These are phyloP conservation scores for Molossus alvarezi DNA, from an alignment of 2,797 vertebrate genomes.

Conservation along the genomic window DNA sequence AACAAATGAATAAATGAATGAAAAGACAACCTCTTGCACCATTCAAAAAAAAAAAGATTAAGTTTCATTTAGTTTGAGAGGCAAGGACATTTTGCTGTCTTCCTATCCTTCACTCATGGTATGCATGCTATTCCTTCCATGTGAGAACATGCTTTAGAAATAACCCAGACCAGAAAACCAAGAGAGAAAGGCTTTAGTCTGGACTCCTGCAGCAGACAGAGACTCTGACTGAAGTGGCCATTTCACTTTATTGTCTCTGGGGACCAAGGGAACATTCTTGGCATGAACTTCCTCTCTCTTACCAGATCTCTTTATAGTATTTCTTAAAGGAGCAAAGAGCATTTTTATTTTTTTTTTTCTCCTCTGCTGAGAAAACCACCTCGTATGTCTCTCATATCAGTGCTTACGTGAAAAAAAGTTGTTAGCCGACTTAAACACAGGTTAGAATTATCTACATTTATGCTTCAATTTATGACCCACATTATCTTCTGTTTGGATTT, in stretches of 20 bases:
- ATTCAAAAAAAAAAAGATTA: background rate
- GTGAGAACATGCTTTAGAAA: background rate
- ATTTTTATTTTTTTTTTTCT: background rate
- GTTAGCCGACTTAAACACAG: slow-evolving; percentile 29
- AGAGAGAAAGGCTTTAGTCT: background rate
- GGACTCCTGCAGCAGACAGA: background rate
- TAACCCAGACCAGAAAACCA: slow-evolving; percentile 49
- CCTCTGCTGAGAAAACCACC: background rate
- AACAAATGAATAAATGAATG: slow-evolving; percentile 35
- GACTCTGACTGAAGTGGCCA: background rate
- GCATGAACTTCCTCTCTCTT: background rate
- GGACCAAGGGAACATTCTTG: background rate
- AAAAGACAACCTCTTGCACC: slow-evolving; percentile 17
- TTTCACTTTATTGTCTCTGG: slow-evolving; percentile 47
- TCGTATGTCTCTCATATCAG: background rate
- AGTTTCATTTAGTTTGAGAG: background rate
- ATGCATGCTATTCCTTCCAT: background rate
- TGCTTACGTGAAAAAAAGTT: slow-evolving; percentile 49
- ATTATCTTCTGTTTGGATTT: slow-evolving; percentile 4
- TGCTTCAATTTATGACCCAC: background rate
- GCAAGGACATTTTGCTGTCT: background rate
- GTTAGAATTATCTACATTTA: slow-evolving; percentile 33
- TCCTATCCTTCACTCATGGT: background rate
- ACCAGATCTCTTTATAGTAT: background rate
- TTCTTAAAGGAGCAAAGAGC: slow-evolving; percentile 44